Evolutionary conservation across 2,797 vertebrate genomes (phyloP).

Genomic region (Hoplostethus atlanticus): DNA sequence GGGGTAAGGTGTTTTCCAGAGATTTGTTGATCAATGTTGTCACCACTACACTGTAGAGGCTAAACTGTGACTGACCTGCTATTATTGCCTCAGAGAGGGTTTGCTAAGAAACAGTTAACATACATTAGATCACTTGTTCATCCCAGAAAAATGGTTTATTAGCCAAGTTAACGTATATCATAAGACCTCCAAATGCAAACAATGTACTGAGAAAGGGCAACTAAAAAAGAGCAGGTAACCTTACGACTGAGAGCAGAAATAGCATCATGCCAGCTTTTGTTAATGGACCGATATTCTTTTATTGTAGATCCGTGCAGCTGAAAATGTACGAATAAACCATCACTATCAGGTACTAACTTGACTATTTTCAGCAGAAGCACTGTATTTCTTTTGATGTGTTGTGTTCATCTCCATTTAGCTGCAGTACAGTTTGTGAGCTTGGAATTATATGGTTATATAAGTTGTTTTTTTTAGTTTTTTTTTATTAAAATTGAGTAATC

Average conservation of each 20-base stretch:
- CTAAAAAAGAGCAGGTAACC: no score
- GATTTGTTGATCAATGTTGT: conserved; percentile 8
- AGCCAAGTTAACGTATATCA: neutral
- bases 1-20: conserved; percentile 86
- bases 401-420: neutral
- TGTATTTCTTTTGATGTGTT: neutral
- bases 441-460: no score
- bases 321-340: conserved; percentile 92
- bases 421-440: neutral
- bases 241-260: neutral
- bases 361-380: no score
- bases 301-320: conserved; percentile 91
- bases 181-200: neutral
- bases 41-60: neutral
- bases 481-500: no score
- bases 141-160: conserved; percentile 9
- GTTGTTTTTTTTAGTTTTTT: no score
- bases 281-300: conserved; percentile 7
- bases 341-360: conserved; percentile 91
- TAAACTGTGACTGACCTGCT: neutral
- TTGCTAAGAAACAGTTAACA: neutral
- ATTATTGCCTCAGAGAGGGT: neutral
- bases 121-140: conserved; percentile 28
- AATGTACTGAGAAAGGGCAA: no score
- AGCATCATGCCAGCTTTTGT: neutral